Evolutionary conservation across 2,797 vertebrate genomes (phyloP), one percentile per base, ranked within the genome.

Genomic region (Sebastes trivittatus): DNA sequence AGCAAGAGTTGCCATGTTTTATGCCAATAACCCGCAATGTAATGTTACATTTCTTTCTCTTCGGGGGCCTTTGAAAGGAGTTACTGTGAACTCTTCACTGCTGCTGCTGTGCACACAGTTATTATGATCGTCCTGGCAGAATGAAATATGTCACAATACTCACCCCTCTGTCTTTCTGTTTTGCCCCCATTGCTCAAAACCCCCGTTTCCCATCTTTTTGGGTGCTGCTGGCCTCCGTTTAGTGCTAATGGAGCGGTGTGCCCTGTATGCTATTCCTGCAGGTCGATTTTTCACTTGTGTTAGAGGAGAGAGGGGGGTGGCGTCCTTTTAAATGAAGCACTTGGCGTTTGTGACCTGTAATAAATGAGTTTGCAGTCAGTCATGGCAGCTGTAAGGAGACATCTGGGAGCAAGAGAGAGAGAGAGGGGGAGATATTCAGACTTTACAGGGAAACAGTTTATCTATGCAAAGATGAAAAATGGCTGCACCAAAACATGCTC

Each of bases 331-430:
- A 95, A 95, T 91, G 93, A 94, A 92, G 91, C 92, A 92, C 91
- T 95, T 94, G 93, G 88, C 90, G 77, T 92, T 93, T 91, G 93
- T 94, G 94, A 94, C 93, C 94, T 94, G 92, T 95, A 93, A 95
- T 95, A 95, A 95, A 95, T 94, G 94, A 95, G 92, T 92, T 90
- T 93, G 90, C 92, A 92, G 88, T 92, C 85, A 87, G 87, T 93
- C 89, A 90, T 91, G 91, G 91, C 94, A 92, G 93, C 90, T 92
- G 92, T 93, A 93, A 95, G 89, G 93, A 94, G 93, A 90, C 94
- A 94, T 93, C 89, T 88, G 93, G 93, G 93, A 95, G 85, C 30
- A 80, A 60, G 88, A 83, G 66, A 78, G n/a, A 78, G n/a, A 83
- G 79, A 72, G 80, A 23, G 38, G 32, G 76, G 32, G 80, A 66